Evolutionary conservation across 2,113 vertebrate genomes (phyloP), one percentile per base, ranked within the genome.

Genomic region (Podiceps cristatus): DNA sequence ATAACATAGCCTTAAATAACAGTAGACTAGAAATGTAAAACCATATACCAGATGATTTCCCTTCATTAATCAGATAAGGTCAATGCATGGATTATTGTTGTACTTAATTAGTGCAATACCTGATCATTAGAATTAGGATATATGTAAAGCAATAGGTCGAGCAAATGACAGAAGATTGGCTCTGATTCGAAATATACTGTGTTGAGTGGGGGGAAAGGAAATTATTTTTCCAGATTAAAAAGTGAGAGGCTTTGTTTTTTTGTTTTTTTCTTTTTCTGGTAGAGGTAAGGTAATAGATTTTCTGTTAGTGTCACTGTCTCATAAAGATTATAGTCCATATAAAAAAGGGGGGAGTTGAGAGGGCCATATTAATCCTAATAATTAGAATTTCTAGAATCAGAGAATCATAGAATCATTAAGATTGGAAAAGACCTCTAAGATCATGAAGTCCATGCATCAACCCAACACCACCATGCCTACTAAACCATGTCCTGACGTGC

Each of bases 101-200:
- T 29, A 78, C 56, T 74, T 50, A 49, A 85, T 58, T 66, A 81
- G 68, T 81, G 62, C 15, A 23, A 44, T 49, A 56, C 3, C 12
- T 37, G 14, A 11, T 45, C 37, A 63, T 73, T 73, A 69, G 5
- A 88, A 88, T 49, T 64, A 60, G 14, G 20, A 7, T 49, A 50
- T 33, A 17, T 58, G 8, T 82, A 76, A 90, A 90, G 16, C 13
- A 77, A 11, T 42, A 67, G 25, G 7, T 93, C 58, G 79, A 82
- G 13, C 2, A 88, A 86, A 87, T 28, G 15, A 19, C 16, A 42
- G 25, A 67, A 66, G 23, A 44, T 25, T 80, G 49, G 10, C 23
- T 78, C 40, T 58, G 25, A 42, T 45, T 1, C 0, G 0, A 79
- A 95, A 53, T 37, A 47, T 18, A 22, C 17, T n/a, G 10, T 23